These are phyloP conservation scores for Hyperoplus immaculatus DNA, from an alignment of 2,797 vertebrate genomes.

Conservation along the genomic window DNA sequence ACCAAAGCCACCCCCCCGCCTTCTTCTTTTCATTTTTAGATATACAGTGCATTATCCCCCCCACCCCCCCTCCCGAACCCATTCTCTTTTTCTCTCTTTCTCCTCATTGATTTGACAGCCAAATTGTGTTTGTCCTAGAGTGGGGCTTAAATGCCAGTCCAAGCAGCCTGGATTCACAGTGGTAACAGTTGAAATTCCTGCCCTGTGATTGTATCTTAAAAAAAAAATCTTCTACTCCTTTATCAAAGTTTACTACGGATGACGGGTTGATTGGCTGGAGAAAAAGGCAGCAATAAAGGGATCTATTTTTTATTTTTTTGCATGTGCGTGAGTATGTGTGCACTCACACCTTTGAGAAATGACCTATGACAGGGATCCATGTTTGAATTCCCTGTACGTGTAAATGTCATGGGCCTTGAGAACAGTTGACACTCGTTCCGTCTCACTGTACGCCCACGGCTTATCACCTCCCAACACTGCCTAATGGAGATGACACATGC, in stretches of 20 bases:
- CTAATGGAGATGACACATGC: slow-evolving; percentile 73
- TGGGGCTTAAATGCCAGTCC: slow-evolving; percentile 81
- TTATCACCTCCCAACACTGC: slow-evolving; percentile 67
- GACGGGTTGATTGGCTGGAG: slow-evolving; percentile 66
- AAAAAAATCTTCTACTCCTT: slow-evolving; percentile 37
- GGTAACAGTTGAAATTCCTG: slow-evolving; percentile 67
- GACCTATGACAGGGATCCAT: slow-evolving; percentile 70
- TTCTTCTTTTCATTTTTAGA: slow-evolving; percentile 63
- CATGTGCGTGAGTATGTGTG: slow-evolving; percentile 3
- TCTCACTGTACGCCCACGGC: slow-evolving; percentile 68
- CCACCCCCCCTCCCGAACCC: neutral
- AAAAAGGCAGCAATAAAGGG: slow-evolving; percentile 26
- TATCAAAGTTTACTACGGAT: slow-evolving; percentile 68
- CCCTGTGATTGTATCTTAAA: slow-evolving; percentile 68
- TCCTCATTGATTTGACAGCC: slow-evolving; percentile 84
- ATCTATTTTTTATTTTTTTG: neutral
- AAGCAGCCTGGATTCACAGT: slow-evolving; percentile 69
- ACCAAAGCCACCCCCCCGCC: slow-evolving; percentile 17
- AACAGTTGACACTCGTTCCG: slow-evolving; percentile 74
- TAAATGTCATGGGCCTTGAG: slow-evolving; percentile 81
- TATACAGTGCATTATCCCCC: slow-evolving; percentile 66
- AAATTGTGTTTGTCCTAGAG: slow-evolving; percentile 87
- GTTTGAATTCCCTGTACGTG: slow-evolving; percentile 75
- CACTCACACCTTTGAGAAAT: slow-evolving; percentile 71
- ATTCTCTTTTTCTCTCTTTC: slow-evolving; percentile 60